Evolutionary conservation across 1,140 invertebrate species (phyloP), one percentile per base, ranked within the genome.

Genomic region (Brachionus rubens): DNA sequence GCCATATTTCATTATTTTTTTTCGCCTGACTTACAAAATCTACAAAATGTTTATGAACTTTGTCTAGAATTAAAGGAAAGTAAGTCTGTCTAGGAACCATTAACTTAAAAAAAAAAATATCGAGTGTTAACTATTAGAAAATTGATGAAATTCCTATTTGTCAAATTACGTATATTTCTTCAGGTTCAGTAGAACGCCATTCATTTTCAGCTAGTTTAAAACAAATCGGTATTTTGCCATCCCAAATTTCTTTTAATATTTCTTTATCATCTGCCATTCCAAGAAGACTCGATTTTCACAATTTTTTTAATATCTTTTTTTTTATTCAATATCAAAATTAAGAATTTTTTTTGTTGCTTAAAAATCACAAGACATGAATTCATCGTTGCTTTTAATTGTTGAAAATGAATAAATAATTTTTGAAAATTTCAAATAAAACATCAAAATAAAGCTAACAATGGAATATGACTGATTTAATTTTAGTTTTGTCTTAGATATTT

Each of bases 51-150:
- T 93, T 93, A 79, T 91, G 89, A 77, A 95, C 92, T 89, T 97
- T 98, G 81, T 97, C 94, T 46, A 92, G 92, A 59, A 96, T 92
- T 72, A 98, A 86, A 59, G 95, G 93, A 86, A 99, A 94, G 86
- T 98, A 99, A 83, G 91, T 93, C 77, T 95, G 86, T 81, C 96
- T 88, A 24, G 95, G 92, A 16, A 98, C 90, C 91, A 98, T 94
- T 76, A 96, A 86, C 86, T 88, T 79, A 54, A 80, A 79, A n/a
- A n/a, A n/a, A n/a, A n/a, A n/a, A n/a, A n/a, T n/a, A n/a, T n/a
- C n/a, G n/a, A n/a, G n/a, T n/a, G n/a, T n/a, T n/a, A n/a, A n/a
- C n/a, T n/a, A n/a, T n/a, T n/a, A n/a, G n/a, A n/a, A n/a, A n/a
- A n/a, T n/a, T n/a, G n/a, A n/a, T n/a, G n/a, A n/a, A n/a, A n/a